Percentiles rank a stretch among this genome's conserved stretches.
phyloP scores from a whole-genome alignment of 2,888 invertebrate genomes.

The Dinocampus coccinellae region DNA sequence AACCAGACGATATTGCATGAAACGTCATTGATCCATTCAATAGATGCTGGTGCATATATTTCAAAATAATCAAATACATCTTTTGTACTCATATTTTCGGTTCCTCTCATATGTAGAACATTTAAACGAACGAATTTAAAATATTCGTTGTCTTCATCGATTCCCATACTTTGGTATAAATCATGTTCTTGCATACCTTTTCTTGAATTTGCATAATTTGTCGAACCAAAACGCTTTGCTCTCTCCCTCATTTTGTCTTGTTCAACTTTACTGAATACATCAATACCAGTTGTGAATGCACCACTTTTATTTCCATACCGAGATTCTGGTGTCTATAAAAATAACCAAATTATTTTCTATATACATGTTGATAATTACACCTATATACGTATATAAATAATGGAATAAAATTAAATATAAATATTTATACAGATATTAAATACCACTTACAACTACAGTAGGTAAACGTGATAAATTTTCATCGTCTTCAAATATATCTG shows the following conservation, averaged over 20 bases:
- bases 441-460: background rate
- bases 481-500: conserved; percentile 1
- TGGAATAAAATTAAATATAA: background rate
- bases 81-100: conserved; percentile 81
- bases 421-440: background rate
- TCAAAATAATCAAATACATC: conserved; percentile 85
- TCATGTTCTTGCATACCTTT: conserved; percentile 69
- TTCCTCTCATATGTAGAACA: conserved; percentile 82
- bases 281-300: conserved; percentile 70
- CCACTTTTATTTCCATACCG: conserved; percentile 62
- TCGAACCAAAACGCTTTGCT: conserved; percentile 74
- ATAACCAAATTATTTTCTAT: background rate
- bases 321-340: conserved; percentile 45
- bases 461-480: background rate
- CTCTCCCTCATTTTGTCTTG: conserved; percentile 72
- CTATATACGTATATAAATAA: background rate
- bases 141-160: conserved; percentile 73
- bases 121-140: conserved; percentile 76
- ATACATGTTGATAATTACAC: background rate
- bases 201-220: conserved; percentile 63
- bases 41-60: conserved; percentile 80
- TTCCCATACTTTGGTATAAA: conserved; percentile 72
- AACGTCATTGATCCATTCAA: conserved; percentile 86
- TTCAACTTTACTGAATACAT: conserved; percentile 71
- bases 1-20: conserved; percentile 81